phyloP scores from a whole-genome alignment of 2,113 vertebrate species.

The Micronycteris hirsuta region DNA sequence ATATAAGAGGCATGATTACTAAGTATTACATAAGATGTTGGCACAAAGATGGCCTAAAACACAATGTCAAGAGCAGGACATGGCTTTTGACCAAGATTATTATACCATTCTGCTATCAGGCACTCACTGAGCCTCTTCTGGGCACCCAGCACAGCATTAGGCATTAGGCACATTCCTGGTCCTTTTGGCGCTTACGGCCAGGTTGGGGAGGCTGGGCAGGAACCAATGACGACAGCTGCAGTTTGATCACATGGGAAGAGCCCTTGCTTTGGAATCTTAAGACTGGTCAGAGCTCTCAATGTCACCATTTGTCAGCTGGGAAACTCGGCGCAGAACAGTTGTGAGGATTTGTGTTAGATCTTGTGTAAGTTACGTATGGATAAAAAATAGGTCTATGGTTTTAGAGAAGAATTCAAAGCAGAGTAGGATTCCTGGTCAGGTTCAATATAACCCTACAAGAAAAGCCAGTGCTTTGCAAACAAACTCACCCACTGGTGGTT shows the following conservation, averaged over 20 bases:
- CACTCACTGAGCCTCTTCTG: neutral
- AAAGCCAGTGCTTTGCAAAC: neutral
- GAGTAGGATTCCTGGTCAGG: neutral
- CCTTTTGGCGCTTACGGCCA: neutral
- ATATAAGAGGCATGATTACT: neutral
- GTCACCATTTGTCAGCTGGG: neutral
- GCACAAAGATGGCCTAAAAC: neutral
- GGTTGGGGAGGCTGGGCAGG: neutral
- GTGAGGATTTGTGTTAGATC: neutral
- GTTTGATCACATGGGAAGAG: neutral
- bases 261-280: neutral
- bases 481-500: neutral
- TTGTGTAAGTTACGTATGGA: neutral
- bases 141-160: neutral
- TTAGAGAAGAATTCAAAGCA: constrained; percentile 1
- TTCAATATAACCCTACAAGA: neutral
- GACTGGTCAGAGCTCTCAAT: neutral
- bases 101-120: neutral
- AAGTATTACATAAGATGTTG: neutral
- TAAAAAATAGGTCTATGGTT: neutral
- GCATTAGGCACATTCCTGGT: neutral
- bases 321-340: neutral
- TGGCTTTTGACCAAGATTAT: neutral
- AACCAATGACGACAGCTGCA: neutral
- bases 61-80: neutral